Evolutionary conservation across 2,113 vertebrate species (phyloP).

Genomic region (Plectropomus leopardus): DNA sequence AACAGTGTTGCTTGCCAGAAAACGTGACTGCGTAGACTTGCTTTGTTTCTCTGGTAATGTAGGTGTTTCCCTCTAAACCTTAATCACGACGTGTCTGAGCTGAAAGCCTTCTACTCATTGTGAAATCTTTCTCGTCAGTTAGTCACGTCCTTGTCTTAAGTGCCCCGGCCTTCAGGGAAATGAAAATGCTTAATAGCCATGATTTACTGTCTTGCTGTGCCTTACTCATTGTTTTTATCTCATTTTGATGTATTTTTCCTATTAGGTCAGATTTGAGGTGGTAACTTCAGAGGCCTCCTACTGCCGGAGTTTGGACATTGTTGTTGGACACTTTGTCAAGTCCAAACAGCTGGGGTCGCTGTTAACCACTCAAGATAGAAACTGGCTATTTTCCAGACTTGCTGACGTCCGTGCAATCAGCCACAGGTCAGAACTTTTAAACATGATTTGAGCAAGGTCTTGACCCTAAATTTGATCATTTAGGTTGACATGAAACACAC

Average conservation of each 20-base stretch:
- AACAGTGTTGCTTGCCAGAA: neutral
- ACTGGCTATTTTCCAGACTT: constrained; percentile 97
- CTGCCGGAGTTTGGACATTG: constrained; percentile 93
- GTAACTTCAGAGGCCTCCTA: constrained; percentile 96
- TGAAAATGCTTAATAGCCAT: neutral
- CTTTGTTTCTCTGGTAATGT: neutral
- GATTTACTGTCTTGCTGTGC: neutral
- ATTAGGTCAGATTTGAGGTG: constrained; percentile 95
- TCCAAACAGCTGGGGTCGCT: constrained; percentile 85
- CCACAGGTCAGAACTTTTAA: constrained; percentile 84
- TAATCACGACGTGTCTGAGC: neutral
- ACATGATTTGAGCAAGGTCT: neutral
- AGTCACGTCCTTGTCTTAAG: constrained; percentile 26
- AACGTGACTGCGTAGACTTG: neutral
- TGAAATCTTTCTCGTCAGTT: constrained; percentile 27
- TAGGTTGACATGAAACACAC: neutral
- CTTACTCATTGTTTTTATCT: neutral
- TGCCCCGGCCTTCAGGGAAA: neutral
- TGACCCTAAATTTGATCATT: neutral
- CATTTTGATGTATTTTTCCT: neutral
- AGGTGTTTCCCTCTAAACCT: constrained; percentile 2
- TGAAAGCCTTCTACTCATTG: constrained; percentile 37
- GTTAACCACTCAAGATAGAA: constrained; percentile 91
- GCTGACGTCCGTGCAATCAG: constrained; percentile 92
- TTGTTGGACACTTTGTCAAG: constrained; percentile 93